Evolutionary conservation across 2,113 vertebrate species (phyloP), one percentile per base, ranked within the genome.

Genomic region (Gobius niger): DNA sequence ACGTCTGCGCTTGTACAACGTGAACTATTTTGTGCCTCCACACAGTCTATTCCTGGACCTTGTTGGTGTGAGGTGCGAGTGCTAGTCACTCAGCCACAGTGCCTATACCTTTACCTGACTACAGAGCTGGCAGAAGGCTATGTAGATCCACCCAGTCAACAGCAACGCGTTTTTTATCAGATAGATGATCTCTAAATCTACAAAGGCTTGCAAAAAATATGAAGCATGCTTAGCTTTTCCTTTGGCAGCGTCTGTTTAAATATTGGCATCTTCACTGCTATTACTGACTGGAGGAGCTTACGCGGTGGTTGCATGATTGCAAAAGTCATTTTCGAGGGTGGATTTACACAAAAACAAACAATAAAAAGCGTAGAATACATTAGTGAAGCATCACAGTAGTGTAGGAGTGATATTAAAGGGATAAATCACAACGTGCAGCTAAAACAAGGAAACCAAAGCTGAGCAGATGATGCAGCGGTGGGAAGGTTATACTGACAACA

Each of bases 401-500:
- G 44, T 44, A 63, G 47, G 60, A 53, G 16, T 62, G 60, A 61
- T 68, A 59, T 72, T 53, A 44, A 6, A 65, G 19, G 61, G n/a
- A 64, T 61, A 77, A 56, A 72, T 77, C 59, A 64, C 63, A 53
- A 19, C 6, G 0, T 44, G 73, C 8, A 24, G 42, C 53, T 41
- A 63, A 68, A 66, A 7, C 44, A 11, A 66, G 14, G 65, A 40
- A 16, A 9, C 60, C 8, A 60, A 40, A n/a, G n/a, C 41, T 47
- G 6, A 53, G 42, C 3, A 52, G 41, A 67, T 57, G 4, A 12
- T 46, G 18, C 3, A 66, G 47, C 13, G 19, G 16, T 47, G 72
- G 41, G 68, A 77, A 85, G 85, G 78, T 82, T 81, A 83, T 86
- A 87, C 87, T 85, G 90, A 89, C 85, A 90, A 91, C 90, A 91